phyloP scores from a whole-genome alignment of 2,113 vertebrate species.

The Alectura lathami region DNA sequence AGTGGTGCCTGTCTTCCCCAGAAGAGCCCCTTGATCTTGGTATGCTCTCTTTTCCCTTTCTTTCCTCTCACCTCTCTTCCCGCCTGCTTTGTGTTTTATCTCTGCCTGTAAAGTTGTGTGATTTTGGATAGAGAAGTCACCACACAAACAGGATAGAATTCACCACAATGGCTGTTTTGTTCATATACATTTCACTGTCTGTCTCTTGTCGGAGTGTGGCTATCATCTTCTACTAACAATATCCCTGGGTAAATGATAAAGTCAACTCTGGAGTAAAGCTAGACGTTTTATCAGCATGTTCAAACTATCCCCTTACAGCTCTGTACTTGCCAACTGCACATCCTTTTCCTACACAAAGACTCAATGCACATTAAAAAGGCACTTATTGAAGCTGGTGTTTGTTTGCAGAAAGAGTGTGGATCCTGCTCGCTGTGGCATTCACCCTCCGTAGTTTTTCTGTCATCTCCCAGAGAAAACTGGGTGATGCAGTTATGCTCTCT shows the following conservation, averaged over 20 bases:
- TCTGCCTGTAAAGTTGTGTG: slow-evolving; percentile 58
- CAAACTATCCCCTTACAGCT: slow-evolving; percentile 79
- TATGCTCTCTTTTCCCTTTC: slow-evolving; percentile 28
- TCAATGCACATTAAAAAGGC: slow-evolving; percentile 74
- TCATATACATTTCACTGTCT: slow-evolving; percentile 81
- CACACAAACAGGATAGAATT: slow-evolving; percentile 75
- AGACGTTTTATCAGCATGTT: slow-evolving; percentile 83
- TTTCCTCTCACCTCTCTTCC: not conserved
- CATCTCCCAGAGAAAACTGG: slow-evolving; percentile 47
- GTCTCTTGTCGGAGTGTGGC: slow-evolving; percentile 68
- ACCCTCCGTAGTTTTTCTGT: slow-evolving; percentile 51
- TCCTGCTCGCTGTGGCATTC: slow-evolving; percentile 24
- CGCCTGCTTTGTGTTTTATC: slow-evolving; percentile 56
- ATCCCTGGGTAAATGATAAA: slow-evolving; percentile 82
- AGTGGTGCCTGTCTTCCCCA: not conserved
- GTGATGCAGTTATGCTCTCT: slow-evolving; percentile 36
- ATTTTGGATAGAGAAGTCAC: slow-evolving; percentile 69
- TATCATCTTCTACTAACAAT: slow-evolving; percentile 81
- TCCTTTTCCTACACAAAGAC: slow-evolving; percentile 75
- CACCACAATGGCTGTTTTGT: slow-evolving; percentile 75
- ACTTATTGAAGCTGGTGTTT: slow-evolving; percentile 75
- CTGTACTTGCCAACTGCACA: slow-evolving; percentile 78
- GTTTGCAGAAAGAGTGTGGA: slow-evolving; percentile 70
- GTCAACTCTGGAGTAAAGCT: slow-evolving; percentile 81
- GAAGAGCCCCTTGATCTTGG: not conserved